phyloP scores from a whole-genome alignment of 2,888 invertebrate species.

The Psococerastis gibbosa region DNA sequence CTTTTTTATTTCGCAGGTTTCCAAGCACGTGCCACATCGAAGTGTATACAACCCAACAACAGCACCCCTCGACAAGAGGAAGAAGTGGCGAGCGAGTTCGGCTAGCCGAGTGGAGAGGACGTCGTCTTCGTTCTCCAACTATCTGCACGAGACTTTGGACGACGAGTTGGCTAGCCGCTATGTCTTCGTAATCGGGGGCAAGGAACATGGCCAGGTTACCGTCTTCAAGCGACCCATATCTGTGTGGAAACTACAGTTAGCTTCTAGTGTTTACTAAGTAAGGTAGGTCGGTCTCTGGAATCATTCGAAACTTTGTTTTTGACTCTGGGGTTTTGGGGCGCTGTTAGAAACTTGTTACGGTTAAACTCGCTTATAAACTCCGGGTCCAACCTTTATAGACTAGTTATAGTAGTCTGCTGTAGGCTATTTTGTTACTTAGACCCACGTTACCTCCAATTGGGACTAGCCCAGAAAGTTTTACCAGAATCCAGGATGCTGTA shows the following conservation, averaged over 20 bases:
- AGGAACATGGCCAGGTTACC: slow-evolving; percentile 58
- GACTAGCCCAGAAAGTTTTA: too few relatives aligned
- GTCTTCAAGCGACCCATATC: slow-evolving; percentile 57
- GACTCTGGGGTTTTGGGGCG: too few relatives aligned
- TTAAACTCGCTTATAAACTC: too few relatives aligned
- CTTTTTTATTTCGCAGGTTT: background rate
- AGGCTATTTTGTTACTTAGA: too few relatives aligned
- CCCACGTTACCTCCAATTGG: too few relatives aligned
- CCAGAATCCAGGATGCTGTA: too few relatives aligned
- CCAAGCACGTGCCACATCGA: background rate
- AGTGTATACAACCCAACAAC: slow-evolving; percentile 12
- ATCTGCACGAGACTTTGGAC: background rate
- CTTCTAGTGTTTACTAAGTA: slow-evolving; percentile 21
- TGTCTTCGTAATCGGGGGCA: slow-evolving; percentile 57
- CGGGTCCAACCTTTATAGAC: too few relatives aligned
- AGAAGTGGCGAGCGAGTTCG: slow-evolving; percentile 32
- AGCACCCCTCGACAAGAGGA: slow-evolving; percentile 15
- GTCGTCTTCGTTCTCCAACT: slow-evolving; percentile 17
- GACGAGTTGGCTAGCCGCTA: slow-evolving; percentile 22
- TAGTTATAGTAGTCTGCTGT: too few relatives aligned
- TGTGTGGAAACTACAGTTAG: slow-evolving; percentile 54
- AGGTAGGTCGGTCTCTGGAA: too few relatives aligned
- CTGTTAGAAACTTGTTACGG: too few relatives aligned
- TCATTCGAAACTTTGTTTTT: too few relatives aligned
- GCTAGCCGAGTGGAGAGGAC: slow-evolving; percentile 34